Conservation (phyloP, 2,888 invertebrate species). For the Cyrtodaria siliqua region DNA sequence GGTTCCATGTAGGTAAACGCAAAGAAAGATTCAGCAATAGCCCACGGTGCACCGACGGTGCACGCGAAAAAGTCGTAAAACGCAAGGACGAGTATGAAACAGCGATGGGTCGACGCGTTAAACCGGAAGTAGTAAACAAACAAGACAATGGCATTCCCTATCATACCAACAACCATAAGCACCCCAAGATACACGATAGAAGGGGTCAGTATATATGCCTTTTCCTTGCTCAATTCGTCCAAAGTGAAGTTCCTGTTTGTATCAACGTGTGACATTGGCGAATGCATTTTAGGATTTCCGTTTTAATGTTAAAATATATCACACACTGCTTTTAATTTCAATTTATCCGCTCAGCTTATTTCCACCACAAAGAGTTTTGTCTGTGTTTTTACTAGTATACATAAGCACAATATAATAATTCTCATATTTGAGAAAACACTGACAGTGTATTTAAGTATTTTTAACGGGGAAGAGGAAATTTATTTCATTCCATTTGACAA, state of each 20-base stretch:
- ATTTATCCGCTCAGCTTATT: neutral
- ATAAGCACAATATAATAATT: too few relatives aligned
- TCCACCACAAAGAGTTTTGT: neutral
- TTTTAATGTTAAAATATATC: neutral
- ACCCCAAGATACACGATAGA: conserved; percentile 46
- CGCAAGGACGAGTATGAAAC: conserved; percentile 54
- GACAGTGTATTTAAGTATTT: too few relatives aligned
- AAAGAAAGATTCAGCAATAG: conserved; percentile 50
- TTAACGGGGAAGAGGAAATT: too few relatives aligned
- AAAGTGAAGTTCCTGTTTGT: conserved; percentile 33
- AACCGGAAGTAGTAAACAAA: conserved; percentile 56
- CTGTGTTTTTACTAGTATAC: too few relatives aligned
- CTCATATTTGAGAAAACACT: too few relatives aligned
- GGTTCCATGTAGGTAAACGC: conserved; percentile 48
- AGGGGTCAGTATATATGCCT: conserved; percentile 28
- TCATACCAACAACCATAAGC: conserved; percentile 36
- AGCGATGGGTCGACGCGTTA: conserved; percentile 46
- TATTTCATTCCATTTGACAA: too few relatives aligned
- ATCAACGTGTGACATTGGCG: conserved; percentile 21
- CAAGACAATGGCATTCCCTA: conserved; percentile 48
- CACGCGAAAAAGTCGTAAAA: conserved; percentile 55
- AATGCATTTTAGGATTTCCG: conserved; percentile 33
- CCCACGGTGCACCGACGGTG: conserved; percentile 47
- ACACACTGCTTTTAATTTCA: neutral
- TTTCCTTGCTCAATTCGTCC: conserved; percentile 43